These are phyloP conservation scores for Mungos mungo DNA, from an alignment of 2,113 vertebrate species.

Conservation along the genomic window DNA sequence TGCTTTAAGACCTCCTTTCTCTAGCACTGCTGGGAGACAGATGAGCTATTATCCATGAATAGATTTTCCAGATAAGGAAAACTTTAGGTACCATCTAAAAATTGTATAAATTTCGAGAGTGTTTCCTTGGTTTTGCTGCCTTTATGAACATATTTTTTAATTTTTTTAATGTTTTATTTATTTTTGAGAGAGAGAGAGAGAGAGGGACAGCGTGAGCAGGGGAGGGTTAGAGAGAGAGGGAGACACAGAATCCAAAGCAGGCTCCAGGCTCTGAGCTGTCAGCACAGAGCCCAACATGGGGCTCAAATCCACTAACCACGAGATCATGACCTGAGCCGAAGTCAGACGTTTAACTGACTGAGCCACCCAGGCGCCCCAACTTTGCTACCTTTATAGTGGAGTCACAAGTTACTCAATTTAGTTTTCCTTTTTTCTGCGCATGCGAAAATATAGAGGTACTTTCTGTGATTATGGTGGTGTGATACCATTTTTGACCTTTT, in stretches of 20 bases:
- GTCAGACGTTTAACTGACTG: too few species aligned
- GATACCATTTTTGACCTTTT: background rate
- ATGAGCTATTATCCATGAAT: background rate
- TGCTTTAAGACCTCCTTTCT: conserved; percentile 4
- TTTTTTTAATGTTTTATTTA: too few species aligned
- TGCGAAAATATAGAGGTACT: background rate
- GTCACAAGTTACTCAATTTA: background rate
- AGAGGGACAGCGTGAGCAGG: too few species aligned
- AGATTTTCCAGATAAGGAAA: background rate
- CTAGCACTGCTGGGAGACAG: background rate
- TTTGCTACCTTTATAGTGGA: background rate
- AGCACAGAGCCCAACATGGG: too few species aligned
- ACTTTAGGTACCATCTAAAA: background rate
- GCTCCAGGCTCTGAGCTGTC: too few species aligned
- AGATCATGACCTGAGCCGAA: too few species aligned
- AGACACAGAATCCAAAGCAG: too few species aligned
- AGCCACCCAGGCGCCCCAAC: too few species aligned
- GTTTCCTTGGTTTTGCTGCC: background rate
- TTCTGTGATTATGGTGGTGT: background rate
- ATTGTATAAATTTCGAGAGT: background rate
- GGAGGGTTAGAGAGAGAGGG: too few species aligned
- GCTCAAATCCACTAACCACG: too few species aligned
- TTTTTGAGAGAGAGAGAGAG: too few species aligned
- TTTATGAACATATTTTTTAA: background rate
- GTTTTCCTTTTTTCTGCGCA: background rate